These are phyloP conservation scores for Siniperca obscura DNA, from an alignment of 2,797 vertebrate genomes.

Conservation along the genomic window DNA sequence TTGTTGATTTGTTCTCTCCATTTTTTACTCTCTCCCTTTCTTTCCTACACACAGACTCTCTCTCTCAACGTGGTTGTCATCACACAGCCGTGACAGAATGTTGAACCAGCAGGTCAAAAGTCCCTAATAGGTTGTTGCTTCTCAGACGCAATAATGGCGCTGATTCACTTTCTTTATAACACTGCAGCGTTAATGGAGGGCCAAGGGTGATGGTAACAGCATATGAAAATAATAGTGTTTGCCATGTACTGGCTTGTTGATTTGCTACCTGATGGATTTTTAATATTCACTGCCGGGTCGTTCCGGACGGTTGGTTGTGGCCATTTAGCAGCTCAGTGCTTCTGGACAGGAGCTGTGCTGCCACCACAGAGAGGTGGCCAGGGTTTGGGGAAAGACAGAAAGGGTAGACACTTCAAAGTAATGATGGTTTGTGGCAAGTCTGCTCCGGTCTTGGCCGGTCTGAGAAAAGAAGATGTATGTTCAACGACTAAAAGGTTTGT, in stretches of 20 bases:
- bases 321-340: constrained; percentile 69
- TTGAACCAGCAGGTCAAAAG: constrained; percentile 77
- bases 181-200: constrained; percentile 67
- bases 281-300: constrained; percentile 79
- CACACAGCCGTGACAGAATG: constrained; percentile 66
- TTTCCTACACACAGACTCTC: not conserved
- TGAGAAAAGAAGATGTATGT: constrained; percentile 61
- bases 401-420: constrained; percentile 68
- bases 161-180: constrained; percentile 78
- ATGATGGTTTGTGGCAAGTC: constrained; percentile 69
- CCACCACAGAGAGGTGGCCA: constrained; percentile 48
- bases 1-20: constrained; percentile 31
- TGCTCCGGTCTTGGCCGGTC: constrained; percentile 50
- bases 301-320: constrained; percentile 62
- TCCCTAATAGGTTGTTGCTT: constrained; percentile 78
- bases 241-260: constrained; percentile 74
- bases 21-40: not conserved
- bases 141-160: constrained; percentile 58
- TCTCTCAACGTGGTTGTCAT: constrained; percentile 32
- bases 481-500: constrained; percentile 75
- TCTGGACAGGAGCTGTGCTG: constrained; percentile 55
- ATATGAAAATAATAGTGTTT: constrained; percentile 81
- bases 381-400: constrained; percentile 49
- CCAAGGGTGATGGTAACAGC: constrained; percentile 74
- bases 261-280: constrained; percentile 80